These are phyloP conservation scores for Drosophila aff. DNA, from an alignment of 1,140 invertebrate species.

Conservation along the genomic window DNA sequence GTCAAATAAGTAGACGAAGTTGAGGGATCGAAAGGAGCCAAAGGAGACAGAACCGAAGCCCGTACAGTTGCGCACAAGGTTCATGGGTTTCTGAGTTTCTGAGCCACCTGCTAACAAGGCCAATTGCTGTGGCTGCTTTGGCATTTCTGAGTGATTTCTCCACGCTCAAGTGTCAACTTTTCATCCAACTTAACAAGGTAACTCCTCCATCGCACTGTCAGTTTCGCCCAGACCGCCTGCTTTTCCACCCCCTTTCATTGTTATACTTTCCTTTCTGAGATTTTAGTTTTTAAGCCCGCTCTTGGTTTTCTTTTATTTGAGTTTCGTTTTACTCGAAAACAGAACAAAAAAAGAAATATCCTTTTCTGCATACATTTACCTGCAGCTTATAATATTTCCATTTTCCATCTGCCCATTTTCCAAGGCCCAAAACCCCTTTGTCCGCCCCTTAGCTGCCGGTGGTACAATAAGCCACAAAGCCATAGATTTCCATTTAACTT, in stretches of 20 bases:
- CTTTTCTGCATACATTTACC: conserved; percentile 37
- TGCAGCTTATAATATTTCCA: conserved; percentile 54
- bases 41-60: neutral
- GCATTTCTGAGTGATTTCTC: conserved; percentile 39
- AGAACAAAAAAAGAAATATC: conserved; percentile 19
- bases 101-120: conserved; percentile 43
- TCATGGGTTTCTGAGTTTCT: conserved; percentile 7
- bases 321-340: conserved; percentile 28
- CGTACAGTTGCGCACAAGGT: conserved; percentile 33
- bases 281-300: conserved; percentile 41
- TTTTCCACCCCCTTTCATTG: neutral
- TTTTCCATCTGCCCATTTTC: conserved; percentile 25
- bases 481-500: conserved; percentile 80
- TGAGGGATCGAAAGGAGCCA: conserved; percentile 29
- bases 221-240: neutral
- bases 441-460: neutral
- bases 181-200: conserved; percentile 41
- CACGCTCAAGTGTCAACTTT: conserved; percentile 44
- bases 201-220: conserved; percentile 10
- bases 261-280: conserved; percentile 15
- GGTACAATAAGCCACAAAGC: conserved; percentile 68
- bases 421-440: conserved; percentile 27
- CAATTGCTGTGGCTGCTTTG: conserved; percentile 34
- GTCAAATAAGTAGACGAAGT: conserved; percentile 47
- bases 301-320: conserved; percentile 33